These are phyloP conservation scores for Bemisia tabaci DNA, from an alignment of 1,140 invertebrate species.

Conservation along the genomic window DNA sequence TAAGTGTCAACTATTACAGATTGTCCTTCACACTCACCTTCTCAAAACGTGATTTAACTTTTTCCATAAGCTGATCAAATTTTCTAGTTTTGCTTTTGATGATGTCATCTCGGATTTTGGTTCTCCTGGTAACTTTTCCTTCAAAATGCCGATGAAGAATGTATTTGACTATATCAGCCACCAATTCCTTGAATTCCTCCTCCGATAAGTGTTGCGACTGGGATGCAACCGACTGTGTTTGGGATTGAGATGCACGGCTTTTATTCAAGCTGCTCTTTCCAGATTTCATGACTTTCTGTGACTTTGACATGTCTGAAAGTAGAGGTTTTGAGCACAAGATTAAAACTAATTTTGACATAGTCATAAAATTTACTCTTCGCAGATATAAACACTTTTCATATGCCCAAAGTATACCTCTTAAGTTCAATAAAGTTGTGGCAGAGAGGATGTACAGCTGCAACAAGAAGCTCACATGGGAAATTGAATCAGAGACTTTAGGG, in stretches of 20 bases:
- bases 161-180: background rate
- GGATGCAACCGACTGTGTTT: too few species aligned
- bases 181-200: background rate
- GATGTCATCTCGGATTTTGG: background rate
- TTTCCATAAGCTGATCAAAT: background rate
- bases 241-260: background rate
- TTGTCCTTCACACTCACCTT: too few species aligned
- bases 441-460: too few species aligned
- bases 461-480: too few species aligned
- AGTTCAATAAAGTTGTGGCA: too few species aligned
- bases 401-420: too few species aligned
- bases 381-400: too few species aligned
- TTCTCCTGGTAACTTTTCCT: background rate
- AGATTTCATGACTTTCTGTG: background rate
- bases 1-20: too few species aligned
- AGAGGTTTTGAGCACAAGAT: background rate
- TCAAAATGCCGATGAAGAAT: background rate
- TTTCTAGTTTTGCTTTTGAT: background rate
- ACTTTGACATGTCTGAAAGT: background rate
- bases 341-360: too few species aligned
- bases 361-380: too few species aligned
- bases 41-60: background rate
- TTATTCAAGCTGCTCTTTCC: background rate
- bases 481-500: too few species aligned
- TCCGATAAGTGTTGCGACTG: background rate